Evolutionary conservation across 2,113 vertebrate species (phyloP), one percentile per base, ranked within the genome.

Genomic region (Sigmodon hispidus): DNA sequence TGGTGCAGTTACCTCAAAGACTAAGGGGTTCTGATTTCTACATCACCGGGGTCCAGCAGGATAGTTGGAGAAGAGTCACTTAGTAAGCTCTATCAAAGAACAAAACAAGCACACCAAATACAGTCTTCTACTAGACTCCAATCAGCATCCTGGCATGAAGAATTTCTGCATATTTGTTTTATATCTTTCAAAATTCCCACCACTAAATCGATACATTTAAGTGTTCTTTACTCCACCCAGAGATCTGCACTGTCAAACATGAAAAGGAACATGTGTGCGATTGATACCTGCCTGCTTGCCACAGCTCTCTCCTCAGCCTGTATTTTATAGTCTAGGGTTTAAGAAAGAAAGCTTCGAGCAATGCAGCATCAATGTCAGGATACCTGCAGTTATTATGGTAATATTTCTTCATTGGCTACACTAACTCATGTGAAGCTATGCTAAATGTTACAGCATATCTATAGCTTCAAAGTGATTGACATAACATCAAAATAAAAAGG

Each of bases 391-490:
- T 98, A 95, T 98, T 98, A 98, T 98, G 97, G 98, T 98, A 98
- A 97, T 98, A 98, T 98, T 97, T 98, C 97, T 97, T 98, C 98
- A 97, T 95, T 98, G 99, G 99, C 99, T 99, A 99, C 99, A 99
- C 99, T 99, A 99, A 98, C 99, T 98, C 98, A 99, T 99, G 99
- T 99, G 99, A 99, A 99, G 99, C 99, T 99, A 99, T 99, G 99
- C 99, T 99, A 99, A 99, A 99, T 99, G 99, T 99, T 99, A 99
- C 99, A 99, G 99, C 99, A 98, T 99, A 99, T 99, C 99, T 99
- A 99, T 98, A 99, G 99, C 99, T 99, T 99, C 99, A 98, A 99
- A 99, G 99, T 99, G 98, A 98, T 99, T 99, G 98, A 99, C 99
- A 99, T 99, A 99, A 98, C 98, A 99, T 98, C 99, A 99, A 99